These are phyloP conservation scores for Myiothlypis coronata DNA, from an alignment of 2,797 vertebrate genomes.

Conservation along the genomic window DNA sequence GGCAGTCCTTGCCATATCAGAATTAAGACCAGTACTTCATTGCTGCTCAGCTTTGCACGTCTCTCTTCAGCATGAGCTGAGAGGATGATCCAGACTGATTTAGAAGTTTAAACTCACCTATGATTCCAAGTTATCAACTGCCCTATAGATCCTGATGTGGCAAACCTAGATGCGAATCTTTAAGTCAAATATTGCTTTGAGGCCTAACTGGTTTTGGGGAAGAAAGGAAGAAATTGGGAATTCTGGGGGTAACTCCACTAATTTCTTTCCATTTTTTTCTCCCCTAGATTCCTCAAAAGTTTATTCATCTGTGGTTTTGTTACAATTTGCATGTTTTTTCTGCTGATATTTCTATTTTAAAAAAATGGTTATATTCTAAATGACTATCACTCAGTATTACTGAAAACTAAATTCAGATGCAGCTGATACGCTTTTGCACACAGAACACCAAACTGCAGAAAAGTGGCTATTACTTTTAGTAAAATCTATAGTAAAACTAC, in stretches of 20 bases:
- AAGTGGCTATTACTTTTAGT: background rate
- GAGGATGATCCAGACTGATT: background rate
- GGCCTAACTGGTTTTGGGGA: background rate
- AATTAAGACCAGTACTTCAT: background rate
- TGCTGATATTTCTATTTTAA: background rate
- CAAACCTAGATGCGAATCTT: background rate
- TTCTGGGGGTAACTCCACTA: background rate
- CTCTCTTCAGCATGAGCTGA: background rate
- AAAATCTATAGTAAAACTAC: background rate
- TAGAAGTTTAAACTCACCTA: background rate
- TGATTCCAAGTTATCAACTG: background rate
- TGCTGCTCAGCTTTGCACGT: background rate
- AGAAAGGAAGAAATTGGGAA: background rate
- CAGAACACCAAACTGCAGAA: background rate
- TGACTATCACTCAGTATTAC: background rate
- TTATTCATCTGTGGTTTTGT: background rate
- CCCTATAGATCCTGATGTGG: background rate
- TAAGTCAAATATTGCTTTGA: background rate
- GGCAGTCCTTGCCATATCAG: background rate
- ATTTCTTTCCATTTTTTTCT: background rate
- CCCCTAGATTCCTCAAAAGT: background rate
- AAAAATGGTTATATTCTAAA: background rate
- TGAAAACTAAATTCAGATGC: background rate
- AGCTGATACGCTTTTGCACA: background rate
- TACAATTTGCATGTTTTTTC: background rate